Percentiles rank a stretch among this genome's conserved stretches.
Conservation (phyloP, 2,888 invertebrate genomes). For the Leistus spinibarbis region DNA sequence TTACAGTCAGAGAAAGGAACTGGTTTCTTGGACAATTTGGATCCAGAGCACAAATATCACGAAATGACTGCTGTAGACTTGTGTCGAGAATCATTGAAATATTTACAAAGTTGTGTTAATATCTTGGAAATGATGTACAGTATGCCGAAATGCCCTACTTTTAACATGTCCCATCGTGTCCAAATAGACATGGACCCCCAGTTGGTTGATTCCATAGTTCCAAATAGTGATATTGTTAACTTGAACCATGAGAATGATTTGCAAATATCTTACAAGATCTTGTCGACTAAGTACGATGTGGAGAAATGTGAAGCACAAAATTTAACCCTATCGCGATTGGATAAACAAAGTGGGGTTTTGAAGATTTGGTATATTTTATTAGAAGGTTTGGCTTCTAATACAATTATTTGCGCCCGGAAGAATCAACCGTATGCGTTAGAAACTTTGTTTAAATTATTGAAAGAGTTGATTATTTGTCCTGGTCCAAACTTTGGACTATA, state of each 20-base stretch:
- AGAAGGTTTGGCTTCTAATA: constrained; percentile 82
- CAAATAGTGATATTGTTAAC: constrained; percentile 64
- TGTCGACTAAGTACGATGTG: constrained; percentile 60
- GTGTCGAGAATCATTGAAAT: constrained; percentile 80
- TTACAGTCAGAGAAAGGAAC: constrained; percentile 42
- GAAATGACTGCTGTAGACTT: constrained; percentile 60
- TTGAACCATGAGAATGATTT: constrained; percentile 70
- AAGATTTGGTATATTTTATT: constrained; percentile 90
- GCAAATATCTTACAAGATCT: constrained; percentile 68
- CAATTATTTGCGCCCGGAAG: constrained; percentile 76
- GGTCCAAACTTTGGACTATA: constrained; percentile 90
- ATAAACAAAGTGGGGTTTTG: constrained; percentile 80
- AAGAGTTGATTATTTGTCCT: constrained; percentile 77
- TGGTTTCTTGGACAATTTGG: constrained; percentile 48
- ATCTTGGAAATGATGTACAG: constrained; percentile 91
- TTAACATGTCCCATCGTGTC: constrained; percentile 85
- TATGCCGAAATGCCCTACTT: constrained; percentile 93
- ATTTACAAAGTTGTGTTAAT: constrained; percentile 83
- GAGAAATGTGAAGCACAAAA: constrained; percentile 58
- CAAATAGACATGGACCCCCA: constrained; percentile 78
- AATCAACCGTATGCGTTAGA: constrained; percentile 87
- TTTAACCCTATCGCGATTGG: constrained; percentile 69
- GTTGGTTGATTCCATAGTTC: constrained; percentile 84
- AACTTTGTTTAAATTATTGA: constrained; percentile 82
- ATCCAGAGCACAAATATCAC: constrained; percentile 39